Evolutionary conservation across 2,797 vertebrate genomes (phyloP).

Genomic region (Sebastes vulpes): DNA sequence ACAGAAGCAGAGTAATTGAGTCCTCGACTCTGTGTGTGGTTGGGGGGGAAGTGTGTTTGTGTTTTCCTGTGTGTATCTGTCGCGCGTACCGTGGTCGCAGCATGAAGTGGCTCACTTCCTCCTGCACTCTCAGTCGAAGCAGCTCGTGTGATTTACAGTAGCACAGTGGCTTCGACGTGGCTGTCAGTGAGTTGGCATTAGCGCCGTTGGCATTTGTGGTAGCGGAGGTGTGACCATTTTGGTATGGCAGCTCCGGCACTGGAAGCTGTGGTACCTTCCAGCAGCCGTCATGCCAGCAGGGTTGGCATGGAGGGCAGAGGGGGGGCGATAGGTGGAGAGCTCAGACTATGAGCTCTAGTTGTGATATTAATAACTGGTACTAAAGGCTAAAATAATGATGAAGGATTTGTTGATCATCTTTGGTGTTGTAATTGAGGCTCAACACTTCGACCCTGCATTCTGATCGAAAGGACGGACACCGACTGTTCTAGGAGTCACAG

Average conservation of each 20-base stretch:
- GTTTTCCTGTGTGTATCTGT: neutral
- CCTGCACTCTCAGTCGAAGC: neutral
- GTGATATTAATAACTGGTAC: constrained; percentile 38
- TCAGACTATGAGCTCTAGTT: constrained; percentile 12
- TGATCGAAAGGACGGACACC: neutral
- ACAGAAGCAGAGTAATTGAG: constrained; percentile 79
- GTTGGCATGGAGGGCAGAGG: neutral
- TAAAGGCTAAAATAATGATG: constrained; percentile 10
- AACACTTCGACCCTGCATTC: neutral
- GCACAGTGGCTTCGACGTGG: neutral
- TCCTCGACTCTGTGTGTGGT: constrained; percentile 35
- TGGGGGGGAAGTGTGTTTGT: constrained; percentile 13
- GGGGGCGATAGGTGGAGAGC: neutral
- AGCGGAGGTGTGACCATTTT: neutral
- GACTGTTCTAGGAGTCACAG: neutral
- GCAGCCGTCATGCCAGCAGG: constrained; percentile 6
- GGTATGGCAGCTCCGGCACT: constrained; percentile 6
- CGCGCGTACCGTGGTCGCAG: neutral
- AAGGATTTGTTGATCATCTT: constrained; percentile 23
- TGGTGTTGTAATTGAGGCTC: constrained; percentile 30
- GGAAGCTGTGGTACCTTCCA: constrained; percentile 4
- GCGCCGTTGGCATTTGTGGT: constrained; percentile 1
- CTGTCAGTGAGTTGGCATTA: constrained; percentile 6
- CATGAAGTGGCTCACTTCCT: constrained; percentile 18
- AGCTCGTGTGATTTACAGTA: constrained; percentile 13